Conservation (phyloP, 23 tunicate genomes). For the Ciona savignyi region DNA sequence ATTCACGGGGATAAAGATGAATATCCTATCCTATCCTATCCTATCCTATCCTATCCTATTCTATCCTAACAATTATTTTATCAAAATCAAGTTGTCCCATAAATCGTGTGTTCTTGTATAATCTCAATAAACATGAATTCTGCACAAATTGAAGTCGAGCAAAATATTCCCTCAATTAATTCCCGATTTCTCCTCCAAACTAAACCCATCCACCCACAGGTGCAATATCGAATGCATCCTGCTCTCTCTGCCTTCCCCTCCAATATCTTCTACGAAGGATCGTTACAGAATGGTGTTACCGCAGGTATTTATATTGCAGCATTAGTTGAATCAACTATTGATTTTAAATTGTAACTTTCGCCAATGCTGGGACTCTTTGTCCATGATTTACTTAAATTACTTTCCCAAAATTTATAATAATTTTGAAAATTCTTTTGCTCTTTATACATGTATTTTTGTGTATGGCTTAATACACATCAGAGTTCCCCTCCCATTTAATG, state of each 20-base stretch:
- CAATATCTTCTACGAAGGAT: constrained; percentile 93
- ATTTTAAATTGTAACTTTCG: too few relatives aligned
- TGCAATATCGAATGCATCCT: constrained; percentile 97
- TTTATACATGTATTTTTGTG: neutral
- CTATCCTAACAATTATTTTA: too few relatives aligned
- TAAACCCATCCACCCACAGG: constrained; percentile 50
- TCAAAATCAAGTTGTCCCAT: too few relatives aligned
- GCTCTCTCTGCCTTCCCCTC: constrained; percentile 98
- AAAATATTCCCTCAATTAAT: neutral
- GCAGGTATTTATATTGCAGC: too few relatives aligned
- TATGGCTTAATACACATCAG: neutral
- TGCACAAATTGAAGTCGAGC: too few relatives aligned
- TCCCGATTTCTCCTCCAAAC: neutral
- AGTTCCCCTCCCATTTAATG: neutral
- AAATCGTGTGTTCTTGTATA: neutral
- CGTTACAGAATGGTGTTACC: constrained; percentile 96
- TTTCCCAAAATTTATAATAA: neutral
- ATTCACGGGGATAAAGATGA: too few relatives aligned
- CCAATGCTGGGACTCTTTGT: too few relatives aligned
- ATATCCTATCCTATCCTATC: too few relatives aligned
- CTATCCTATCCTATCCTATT: too few relatives aligned
- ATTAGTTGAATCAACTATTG: too few relatives aligned
- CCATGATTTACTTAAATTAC: neutral
- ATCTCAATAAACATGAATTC: too few relatives aligned
- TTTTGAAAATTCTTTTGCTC: neutral